Base-by-base conservation (phyloP, 35 echinoderm and acorn worm species). In the Eucidaris tribuloides region DNA sequence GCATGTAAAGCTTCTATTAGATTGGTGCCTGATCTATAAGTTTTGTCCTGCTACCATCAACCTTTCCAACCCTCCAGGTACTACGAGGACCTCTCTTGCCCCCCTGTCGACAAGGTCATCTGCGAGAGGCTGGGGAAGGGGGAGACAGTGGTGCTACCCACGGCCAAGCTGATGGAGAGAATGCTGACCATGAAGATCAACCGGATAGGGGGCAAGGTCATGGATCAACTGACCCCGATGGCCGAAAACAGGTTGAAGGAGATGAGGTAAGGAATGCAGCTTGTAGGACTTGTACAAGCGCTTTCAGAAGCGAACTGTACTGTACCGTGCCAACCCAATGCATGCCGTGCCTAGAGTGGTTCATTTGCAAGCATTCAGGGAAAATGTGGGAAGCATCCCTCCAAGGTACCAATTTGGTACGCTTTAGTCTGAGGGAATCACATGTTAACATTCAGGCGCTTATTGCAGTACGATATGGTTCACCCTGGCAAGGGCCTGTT, bases 161-260 rank as follows among this genome's bases (percentile, higher is more conserved):
- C 86, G 28, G 90, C 83, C 3, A 92, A 92, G 64, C 52, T 92
- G 76, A 92, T 92, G 90, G 90, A 92, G 45, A 79, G 90, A 42
- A 50, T 92, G 32, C 64, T 92, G 31, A 92, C 63, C 46, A 58
- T 92, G 36, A 76, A 76, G 34, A 42, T 76, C 29, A 76, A 42
- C 36, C 27, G 70, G 46, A 42, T 42, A 38, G 70, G 70, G 15
- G 70, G 36, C 2, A 17, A 28, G 35, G 40, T 76, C 70, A 42
- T 42, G 40, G 36, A 76, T 17, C 27, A 42, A 9, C 70, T 76
- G 27, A 13, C 46, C 27, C 70, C 70, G 14, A 76, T 76, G 40
- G 89, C 89, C 9, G 89, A 91, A 52, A 45, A 64, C 24, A 48
- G 82, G 18, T 76, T 91, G 5, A 59, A 78, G 38, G 82, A 85